These are phyloP conservation scores for Delphinus delphis DNA, from an alignment of 2,113 vertebrate genomes.

Conservation along the genomic window DNA sequence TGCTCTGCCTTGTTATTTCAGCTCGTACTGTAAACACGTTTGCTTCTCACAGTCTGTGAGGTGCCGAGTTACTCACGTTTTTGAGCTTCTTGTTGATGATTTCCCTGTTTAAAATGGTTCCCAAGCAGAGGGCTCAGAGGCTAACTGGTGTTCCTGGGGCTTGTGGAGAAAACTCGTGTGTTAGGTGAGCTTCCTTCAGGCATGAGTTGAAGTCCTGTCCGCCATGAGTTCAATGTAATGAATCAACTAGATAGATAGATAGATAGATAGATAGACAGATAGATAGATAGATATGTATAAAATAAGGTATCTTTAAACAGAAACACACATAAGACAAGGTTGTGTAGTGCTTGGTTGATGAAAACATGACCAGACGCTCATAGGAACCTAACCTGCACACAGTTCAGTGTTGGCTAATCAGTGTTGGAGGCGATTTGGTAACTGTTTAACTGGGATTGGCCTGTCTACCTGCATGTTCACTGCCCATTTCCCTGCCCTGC, in stretches of 20 bases:
- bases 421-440: not conserved
- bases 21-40: not conserved
- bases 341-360: not conserved
- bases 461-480: fast-evolving
- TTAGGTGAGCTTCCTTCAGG: not conserved
- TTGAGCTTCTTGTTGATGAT: not conserved
- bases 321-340: not conserved
- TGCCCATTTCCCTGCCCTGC: not conserved
- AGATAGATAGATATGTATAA: too few species aligned
- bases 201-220: fast-evolving
- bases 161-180: fast-evolving
- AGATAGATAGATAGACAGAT: too few species aligned
- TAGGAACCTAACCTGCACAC: not conserved
- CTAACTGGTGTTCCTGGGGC: not conserved
- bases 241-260: not conserved
- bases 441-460: fast-evolving
- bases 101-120: not conserved
- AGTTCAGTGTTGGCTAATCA: not conserved
- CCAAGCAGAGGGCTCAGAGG: not conserved
- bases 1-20: not conserved
- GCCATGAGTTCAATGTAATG: not conserved
- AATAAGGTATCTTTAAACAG: not conserved
- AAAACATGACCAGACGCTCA: not conserved
- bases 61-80: not conserved
- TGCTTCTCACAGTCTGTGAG: not conserved